Conservation (phyloP, 2,113 vertebrate genomes). For the Murina feae region DNA sequence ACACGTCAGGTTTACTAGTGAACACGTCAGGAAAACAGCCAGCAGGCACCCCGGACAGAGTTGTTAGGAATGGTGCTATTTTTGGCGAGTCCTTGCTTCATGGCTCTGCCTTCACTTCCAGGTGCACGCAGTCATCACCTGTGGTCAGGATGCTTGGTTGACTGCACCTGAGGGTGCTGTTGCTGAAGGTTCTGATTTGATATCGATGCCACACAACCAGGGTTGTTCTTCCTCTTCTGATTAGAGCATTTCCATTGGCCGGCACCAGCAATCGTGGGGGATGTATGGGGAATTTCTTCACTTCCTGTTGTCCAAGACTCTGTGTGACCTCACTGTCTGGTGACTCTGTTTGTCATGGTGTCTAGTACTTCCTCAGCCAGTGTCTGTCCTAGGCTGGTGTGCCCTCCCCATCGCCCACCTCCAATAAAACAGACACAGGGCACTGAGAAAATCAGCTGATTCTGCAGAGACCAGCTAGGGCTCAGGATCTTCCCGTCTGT, state of each 20-base stretch:
- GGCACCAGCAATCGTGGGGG: not conserved
- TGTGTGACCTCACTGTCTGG: not conserved
- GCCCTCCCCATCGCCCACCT: not conserved
- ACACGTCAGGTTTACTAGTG: no score
- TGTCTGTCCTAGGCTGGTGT: not conserved
- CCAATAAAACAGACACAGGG: not conserved
- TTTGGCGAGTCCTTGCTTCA: not conserved
- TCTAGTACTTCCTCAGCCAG: not conserved
- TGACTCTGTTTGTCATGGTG: not conserved
- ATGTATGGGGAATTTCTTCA: not conserved
- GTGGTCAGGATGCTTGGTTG: not conserved
- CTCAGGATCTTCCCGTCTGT: not conserved
- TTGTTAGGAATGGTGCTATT: accelerated
- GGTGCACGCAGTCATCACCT: accelerated
- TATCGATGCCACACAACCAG: accelerated
- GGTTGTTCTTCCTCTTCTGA: not conserved
- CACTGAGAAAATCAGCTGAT: not conserved
- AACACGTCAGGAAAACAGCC: not conserved
- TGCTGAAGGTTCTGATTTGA: not conserved
- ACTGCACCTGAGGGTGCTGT: no score
- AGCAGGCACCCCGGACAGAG: not conserved
- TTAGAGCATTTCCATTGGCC: not conserved
- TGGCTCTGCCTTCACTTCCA: not conserved
- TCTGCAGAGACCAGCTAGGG: not conserved
- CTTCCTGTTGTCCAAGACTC: not conserved